A percentile compares a stretch with the other conserved stretches of the same genome.
Conservation (phyloP, 2,888 invertebrate species). For the Drosophila percnosoma region DNA sequence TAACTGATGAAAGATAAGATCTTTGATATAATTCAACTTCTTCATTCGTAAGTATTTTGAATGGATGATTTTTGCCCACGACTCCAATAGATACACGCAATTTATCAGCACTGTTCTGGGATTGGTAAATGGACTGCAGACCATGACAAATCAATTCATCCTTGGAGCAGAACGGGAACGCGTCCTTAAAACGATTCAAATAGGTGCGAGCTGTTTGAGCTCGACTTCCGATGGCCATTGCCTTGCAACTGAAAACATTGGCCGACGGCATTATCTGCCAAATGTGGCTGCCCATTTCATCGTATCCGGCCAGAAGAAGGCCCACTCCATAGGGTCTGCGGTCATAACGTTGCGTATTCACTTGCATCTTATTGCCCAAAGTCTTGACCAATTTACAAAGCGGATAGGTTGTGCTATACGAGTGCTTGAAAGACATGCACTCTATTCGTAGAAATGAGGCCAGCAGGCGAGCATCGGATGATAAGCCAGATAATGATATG, state of each 20-base stretch:
- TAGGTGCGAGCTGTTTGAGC: conserved; percentile 99
- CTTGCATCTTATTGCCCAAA: conserved; percentile 97
- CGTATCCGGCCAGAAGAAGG: conserved; percentile 97
- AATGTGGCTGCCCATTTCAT: conserved; percentile 97
- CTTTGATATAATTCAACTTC: conserved; percentile 85
- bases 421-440: conserved; percentile 96
- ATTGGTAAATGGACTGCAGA: conserved; percentile 94
- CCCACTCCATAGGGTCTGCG: conserved; percentile 99
- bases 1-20: background rate
- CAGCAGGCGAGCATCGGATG: conserved; percentile 98
- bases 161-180: conserved; percentile 89
- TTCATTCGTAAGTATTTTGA: conserved; percentile 92
- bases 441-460: conserved; percentile 97
- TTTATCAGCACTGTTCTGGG: conserved; percentile 96
- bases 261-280: conserved; percentile 99
- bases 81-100: conserved; percentile 93
- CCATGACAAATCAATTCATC: conserved; percentile 97
- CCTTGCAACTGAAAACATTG: conserved; percentile 98
- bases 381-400: conserved; percentile 93
- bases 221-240: conserved; percentile 99
- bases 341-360: conserved; percentile 98
- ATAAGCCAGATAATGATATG: conserved; percentile 97
- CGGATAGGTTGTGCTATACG: conserved; percentile 94
- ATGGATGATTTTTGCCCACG: conserved; percentile 93
- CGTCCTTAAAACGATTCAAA: conserved; percentile 94